phyloP scores from a whole-genome alignment of 2,113 vertebrate genomes.

The Romanogobio albipinnatus region DNA sequence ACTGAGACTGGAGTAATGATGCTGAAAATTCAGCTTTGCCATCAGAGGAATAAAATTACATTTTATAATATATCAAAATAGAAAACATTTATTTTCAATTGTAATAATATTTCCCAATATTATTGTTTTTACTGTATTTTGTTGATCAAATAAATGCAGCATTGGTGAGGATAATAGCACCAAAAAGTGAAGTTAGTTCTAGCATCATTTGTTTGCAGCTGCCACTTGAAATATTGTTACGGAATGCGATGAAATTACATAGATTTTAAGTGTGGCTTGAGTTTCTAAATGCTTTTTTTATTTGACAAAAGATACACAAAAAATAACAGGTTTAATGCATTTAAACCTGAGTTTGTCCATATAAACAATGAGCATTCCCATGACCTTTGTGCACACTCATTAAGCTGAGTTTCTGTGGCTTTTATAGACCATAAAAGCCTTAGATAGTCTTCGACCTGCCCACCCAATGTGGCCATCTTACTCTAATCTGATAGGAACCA shows the following conservation, averaged over 20 bases:
- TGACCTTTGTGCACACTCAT: conserved; percentile 34
- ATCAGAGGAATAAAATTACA: too few relatives aligned
- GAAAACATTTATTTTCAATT: too few relatives aligned
- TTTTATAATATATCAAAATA: too few relatives aligned
- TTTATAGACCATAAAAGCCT: conserved; percentile 45
- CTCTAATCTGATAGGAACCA: conserved; percentile 37
- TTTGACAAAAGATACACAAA: background rate
- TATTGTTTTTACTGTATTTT: too few relatives aligned
- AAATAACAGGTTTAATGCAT: background rate
- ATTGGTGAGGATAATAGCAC: background rate
- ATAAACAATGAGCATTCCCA: conserved; percentile 34
- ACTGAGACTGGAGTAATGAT: background rate
- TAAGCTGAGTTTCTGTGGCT: conserved; percentile 30
- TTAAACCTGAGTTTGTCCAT: background rate
- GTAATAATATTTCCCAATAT: too few relatives aligned
- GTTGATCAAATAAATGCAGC: too few relatives aligned
- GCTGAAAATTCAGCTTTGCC: too few relatives aligned
- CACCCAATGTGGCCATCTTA: background rate
- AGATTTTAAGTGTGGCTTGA: background rate
- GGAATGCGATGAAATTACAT: background rate
- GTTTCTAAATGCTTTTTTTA: background rate
- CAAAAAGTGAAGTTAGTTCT: background rate
- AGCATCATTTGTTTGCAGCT: background rate
- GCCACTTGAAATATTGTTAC: background rate
- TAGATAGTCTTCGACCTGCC: conserved; percentile 34